phyloP scores from a whole-genome alignment of 1,140 invertebrate species.

The Sitodiplosis mosellana region DNA sequence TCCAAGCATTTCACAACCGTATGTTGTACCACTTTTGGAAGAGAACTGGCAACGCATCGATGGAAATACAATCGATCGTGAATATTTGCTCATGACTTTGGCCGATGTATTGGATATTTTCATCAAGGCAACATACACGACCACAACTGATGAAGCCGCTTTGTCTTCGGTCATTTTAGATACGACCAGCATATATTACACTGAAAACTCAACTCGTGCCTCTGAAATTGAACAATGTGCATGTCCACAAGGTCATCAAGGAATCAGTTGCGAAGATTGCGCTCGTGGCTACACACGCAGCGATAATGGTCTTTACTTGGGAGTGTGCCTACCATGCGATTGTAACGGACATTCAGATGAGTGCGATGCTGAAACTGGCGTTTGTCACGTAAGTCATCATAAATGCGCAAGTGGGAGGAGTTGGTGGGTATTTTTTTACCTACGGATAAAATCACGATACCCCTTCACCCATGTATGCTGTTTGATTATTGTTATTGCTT shows the following conservation, averaged over 20 bases:
- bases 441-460: too few species aligned
- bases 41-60: conserved; percentile 55
- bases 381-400: conserved; percentile 57
- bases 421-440: too few species aligned
- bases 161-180: conserved; percentile 59
- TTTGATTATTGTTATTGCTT: too few species aligned
- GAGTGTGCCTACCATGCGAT: conserved; percentile 59
- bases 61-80: conserved; percentile 60
- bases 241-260: conserved; percentile 62
- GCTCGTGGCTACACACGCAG: conserved; percentile 61
- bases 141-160: conserved; percentile 52
- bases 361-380: conserved; percentile 68
- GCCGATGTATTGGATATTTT: conserved; percentile 73
- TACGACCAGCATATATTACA: conserved; percentile 51
- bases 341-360: conserved; percentile 75
- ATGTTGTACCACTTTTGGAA: conserved; percentile 56
- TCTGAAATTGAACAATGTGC: conserved; percentile 71
- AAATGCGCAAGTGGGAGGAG: too few species aligned
- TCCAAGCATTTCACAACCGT: conserved; percentile 39
- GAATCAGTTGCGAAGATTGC: conserved; percentile 81
- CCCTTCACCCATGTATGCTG: too few species aligned
- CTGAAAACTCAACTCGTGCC: conserved; percentile 45
- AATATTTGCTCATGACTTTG: conserved; percentile 81
- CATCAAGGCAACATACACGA: conserved; percentile 86
- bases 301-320: conserved; percentile 60